phyloP scores from a whole-genome alignment of 23 tunicate species.

The Styela clava region DNA sequence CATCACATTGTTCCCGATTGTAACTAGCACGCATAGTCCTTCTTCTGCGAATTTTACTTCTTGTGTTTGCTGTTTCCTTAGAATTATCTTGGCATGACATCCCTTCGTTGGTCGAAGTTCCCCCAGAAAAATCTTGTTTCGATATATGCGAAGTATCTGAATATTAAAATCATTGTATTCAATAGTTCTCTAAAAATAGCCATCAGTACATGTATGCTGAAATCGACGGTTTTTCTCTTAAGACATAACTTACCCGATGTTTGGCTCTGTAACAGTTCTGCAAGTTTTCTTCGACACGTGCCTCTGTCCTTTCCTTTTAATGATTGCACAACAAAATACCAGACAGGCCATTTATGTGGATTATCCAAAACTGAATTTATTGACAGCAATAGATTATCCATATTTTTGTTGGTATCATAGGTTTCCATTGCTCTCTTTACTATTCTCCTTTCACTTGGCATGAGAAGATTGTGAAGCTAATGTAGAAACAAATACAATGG shows the following conservation, averaged over 20 bases:
- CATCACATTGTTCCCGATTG: not conserved
- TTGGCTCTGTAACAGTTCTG: slow-evolving; percentile 29
- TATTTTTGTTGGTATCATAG: slow-evolving; percentile 25
- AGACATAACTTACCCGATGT: too few species aligned
- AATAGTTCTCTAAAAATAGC: too few species aligned
- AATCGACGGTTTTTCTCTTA: too few species aligned
- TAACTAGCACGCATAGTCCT: not conserved
- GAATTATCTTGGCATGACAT: not conserved
- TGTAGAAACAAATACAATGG: not conserved
- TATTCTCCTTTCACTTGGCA: slow-evolving; percentile 10
- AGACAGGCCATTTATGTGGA: slow-evolving; percentile 30
- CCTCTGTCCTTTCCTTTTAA: slow-evolving; percentile 37
- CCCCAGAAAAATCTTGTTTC: not conserved
- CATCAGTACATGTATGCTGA: too few species aligned
- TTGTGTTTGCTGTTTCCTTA: not conserved
- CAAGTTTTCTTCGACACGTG: slow-evolving; percentile 28
- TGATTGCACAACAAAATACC: slow-evolving; percentile 38
- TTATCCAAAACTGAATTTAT: slow-evolving; percentile 41
- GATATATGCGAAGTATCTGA: too few species aligned
- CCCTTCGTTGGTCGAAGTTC: not conserved
- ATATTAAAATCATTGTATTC: too few species aligned
- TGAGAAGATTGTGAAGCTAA: slow-evolving; percentile 26
- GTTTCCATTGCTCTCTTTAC: slow-evolving; percentile 39
- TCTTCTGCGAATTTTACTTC: slow-evolving; percentile 4
- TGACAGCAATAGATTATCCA: slow-evolving; percentile 37